These are phyloP conservation scores for Spinus pinus DNA, from an alignment of 2,797 vertebrate species.

Conservation along the genomic window DNA sequence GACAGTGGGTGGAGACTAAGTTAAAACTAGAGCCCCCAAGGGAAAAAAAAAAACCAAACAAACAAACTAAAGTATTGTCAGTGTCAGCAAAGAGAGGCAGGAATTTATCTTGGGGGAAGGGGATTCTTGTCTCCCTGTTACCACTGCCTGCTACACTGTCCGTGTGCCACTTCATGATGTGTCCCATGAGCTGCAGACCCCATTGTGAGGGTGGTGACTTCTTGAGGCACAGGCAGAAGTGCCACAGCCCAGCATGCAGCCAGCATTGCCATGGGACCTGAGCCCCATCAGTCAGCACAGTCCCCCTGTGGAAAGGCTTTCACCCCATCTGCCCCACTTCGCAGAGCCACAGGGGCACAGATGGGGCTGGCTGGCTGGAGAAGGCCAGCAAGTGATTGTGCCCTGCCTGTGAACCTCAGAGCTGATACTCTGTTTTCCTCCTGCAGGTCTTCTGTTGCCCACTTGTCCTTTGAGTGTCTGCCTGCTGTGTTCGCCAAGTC, in stretches of 20 bases:
- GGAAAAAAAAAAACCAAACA: background rate
- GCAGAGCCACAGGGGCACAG: accelerated
- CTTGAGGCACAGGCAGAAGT: background rate
- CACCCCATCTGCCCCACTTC: background rate
- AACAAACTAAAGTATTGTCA: background rate
- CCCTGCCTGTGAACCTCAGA: background rate
- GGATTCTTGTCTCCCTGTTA: background rate
- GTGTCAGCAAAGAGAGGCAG: background rate
- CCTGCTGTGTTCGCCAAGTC: background rate
- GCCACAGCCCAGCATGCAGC: background rate
- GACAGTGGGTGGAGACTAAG: background rate
- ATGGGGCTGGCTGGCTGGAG: background rate
- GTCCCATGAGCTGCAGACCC: background rate
- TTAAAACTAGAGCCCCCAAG: background rate
- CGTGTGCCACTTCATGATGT: background rate
- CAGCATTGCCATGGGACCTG: background rate
- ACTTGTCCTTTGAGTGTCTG: background rate
- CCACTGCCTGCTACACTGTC: background rate
- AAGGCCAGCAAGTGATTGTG: background rate
- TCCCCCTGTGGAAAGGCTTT: background rate
- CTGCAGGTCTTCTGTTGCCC: background rate
- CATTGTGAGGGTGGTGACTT: background rate
- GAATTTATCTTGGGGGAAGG: background rate
- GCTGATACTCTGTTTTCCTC: background rate
- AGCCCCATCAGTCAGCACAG: background rate